Evolutionary conservation across 2,888 invertebrate genomes (phyloP), one percentile per base, ranked within the genome.

Genomic region (Druceiella hillmani): DNA sequence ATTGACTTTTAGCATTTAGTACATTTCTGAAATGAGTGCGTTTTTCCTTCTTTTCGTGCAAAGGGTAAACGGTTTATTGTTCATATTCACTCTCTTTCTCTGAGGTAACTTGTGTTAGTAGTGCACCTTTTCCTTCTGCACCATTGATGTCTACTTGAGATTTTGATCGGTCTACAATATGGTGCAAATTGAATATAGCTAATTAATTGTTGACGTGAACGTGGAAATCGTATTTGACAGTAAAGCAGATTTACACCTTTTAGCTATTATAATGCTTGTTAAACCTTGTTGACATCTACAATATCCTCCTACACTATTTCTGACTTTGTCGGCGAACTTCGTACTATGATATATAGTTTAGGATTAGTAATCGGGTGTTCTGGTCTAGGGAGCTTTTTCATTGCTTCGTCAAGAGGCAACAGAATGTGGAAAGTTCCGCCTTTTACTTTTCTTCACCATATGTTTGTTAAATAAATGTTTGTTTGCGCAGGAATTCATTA

Each of bases 391-490:
- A 58, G 37, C 46, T 55, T 59, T 44, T 51, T 47, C 6, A 56
- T 35, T 2, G 57, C 57, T 47, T 53, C 48, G 47, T 58, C 52
- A 3, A 55, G 14, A 2, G 57, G 56, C 6, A 58, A 43, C 7
- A 58, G 56, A n/a, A 57, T 40, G 49, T 57, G 55, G 38, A 56
- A 57, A 34, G 44, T 44, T 13, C 43, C 36, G 31, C 46, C 44
- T 12, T 44, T 46, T 17, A 43, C 43, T 36, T 48, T 48, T 37
- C n/a, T 48, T n/a, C 3, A 42, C 27, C 36, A 52, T 52, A 17
- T 50, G 34, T 16, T 40, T 40, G 38, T 50, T 39, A 6, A 54
- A 55, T 38, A 55, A 4, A 32, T 17, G 20, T 47, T 53, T 52
- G 11, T 55, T 57, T 24, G 48, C 49, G 3, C 58, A 55, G 4